Base-by-base conservation (phyloP, 2,797 vertebrate genomes). In the Sarcophilus harrisii region DNA sequence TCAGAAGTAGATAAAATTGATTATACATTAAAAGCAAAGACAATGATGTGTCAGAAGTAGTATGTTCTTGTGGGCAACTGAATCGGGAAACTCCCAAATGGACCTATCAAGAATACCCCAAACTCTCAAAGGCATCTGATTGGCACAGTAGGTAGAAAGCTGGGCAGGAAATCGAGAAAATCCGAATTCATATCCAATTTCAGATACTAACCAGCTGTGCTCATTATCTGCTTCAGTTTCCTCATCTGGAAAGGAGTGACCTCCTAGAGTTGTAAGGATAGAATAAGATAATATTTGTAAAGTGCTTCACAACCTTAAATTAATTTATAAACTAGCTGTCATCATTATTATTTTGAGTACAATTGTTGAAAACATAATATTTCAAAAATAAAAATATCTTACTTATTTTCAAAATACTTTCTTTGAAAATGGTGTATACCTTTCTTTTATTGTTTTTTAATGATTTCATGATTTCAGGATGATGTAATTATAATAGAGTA, bases 31-130 rank as follows among this genome's bases (percentile, higher is more conserved):
- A 95, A 58, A 28, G 32, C 38, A 93, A 95, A 96, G 30, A 89
- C 13, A 92, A 91, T 73, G 94, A 57, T 94, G 91, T 94, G 4
- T 94, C 18, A 81, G 66, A 94, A 94, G 54, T 54, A 93, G 14
- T 87, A 2, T 92, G 95, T 96, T 94, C 94, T 5, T 32, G 32
- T 57, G 87, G 21, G 32, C 94, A 94, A 96, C 94, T 97, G 96
- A 97, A 97, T 97, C 93, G 96, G 94, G 95, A 81, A 96, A 98
- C 95, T 96, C 13, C 92, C 90, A 89, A 93, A 57, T 45, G 96
- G 95, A 92, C 92, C 93, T 94, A 93, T n/a, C 90, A 55, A 94
- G 90, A 66, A 91, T 38, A 92, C 91, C 91, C 54, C 90, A 92
- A 94, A 97, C 58, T 87, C 24, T 27, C 73, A 87, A 45, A 87